These are phyloP conservation scores for Pseudomugil tenellus DNA, from an alignment of 2,797 vertebrate species.

Conservation along the genomic window DNA sequence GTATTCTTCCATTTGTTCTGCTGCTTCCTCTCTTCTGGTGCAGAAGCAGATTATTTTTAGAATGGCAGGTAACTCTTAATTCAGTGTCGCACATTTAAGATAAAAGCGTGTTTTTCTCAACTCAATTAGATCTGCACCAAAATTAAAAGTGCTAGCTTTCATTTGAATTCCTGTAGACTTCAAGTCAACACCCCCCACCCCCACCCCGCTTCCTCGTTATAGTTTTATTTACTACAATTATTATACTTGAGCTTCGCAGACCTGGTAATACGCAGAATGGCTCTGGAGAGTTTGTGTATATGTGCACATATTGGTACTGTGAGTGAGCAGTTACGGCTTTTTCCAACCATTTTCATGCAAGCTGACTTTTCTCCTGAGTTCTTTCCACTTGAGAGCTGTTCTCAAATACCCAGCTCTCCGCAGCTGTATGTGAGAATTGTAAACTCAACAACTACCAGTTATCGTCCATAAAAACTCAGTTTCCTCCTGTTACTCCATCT, in stretches of 20 bases:
- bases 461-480: slow-evolving; percentile 7
- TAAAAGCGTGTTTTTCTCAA: slow-evolving; percentile 61
- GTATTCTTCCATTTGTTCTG: slow-evolving; percentile 51
- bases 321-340: slow-evolving; percentile 24
- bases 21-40: slow-evolving; percentile 38
- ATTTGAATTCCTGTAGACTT: slow-evolving; percentile 53
- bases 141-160: slow-evolving; percentile 63
- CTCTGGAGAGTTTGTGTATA: slow-evolving; percentile 31
- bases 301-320: neutral
- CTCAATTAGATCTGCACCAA: slow-evolving; percentile 64
- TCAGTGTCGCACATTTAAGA: slow-evolving; percentile 65
- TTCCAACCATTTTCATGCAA: slow-evolving; percentile 45
- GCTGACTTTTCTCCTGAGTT: slow-evolving; percentile 52
- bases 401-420: slow-evolving; percentile 35
- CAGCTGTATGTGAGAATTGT: slow-evolving; percentile 27
- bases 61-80: slow-evolving; percentile 75
- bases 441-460: slow-evolving; percentile 37
- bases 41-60: slow-evolving; percentile 69
- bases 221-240: slow-evolving; percentile 64
- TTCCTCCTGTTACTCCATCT: slow-evolving; percentile 2
- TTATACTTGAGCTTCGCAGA: slow-evolving; percentile 37
- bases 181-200: slow-evolving; percentile 18
- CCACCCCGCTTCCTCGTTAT: slow-evolving; percentile 35
- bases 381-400: slow-evolving; percentile 54
- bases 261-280: slow-evolving; percentile 48